Evolutionary conservation across 2,888 invertebrate species (phyloP), one percentile per base, ranked within the genome.

Genomic region (Scaptodrosophila latifasciaeformis): DNA sequence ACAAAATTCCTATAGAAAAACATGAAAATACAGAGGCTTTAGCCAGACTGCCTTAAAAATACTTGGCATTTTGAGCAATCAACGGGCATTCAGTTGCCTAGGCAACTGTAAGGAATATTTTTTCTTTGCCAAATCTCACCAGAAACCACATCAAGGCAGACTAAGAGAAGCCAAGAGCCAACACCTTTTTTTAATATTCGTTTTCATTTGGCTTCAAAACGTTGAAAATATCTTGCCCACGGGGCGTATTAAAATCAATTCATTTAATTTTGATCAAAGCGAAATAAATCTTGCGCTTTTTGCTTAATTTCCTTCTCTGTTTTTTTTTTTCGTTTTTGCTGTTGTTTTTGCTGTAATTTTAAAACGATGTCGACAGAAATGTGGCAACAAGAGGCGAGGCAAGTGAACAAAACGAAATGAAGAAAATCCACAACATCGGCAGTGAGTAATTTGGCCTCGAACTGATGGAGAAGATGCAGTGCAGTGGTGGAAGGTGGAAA

Each of bases 261-360:
- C 80, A 80, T 75, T 75, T 75, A 80, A 75, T 80, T 75, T 75
- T 75, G 75, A 75, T 75, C 75, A 75, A 75, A 75, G 75, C 67
- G 78, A 75, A 75, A 75, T 75, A 75, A 75, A 75, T 75, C 75
- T 75, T 75, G 74, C 78, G 77, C 80, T 75, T 80, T 75, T 75
- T 77, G 68, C 64, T 68, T 79, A 76, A 74, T 70, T 80, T 81
- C 64, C 71, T 74, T 62, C 62, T 59, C 56, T 37, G 42, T 61
- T 55, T 37, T 55, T 49, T 60, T 54, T 55, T 24, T 24, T 7
- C 24, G 24, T 7, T 7, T 43, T 49, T 34, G 12, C 13, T 19
- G 18, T 49, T 49, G 37, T 52, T 29, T 18, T 30, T 44, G 9
- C 30, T 46, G 63, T 30, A 37, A 24, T 47, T 46, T 42, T 34